Base-by-base conservation (phyloP, 2,888 invertebrate species). In the Loripinus fragilis region DNA sequence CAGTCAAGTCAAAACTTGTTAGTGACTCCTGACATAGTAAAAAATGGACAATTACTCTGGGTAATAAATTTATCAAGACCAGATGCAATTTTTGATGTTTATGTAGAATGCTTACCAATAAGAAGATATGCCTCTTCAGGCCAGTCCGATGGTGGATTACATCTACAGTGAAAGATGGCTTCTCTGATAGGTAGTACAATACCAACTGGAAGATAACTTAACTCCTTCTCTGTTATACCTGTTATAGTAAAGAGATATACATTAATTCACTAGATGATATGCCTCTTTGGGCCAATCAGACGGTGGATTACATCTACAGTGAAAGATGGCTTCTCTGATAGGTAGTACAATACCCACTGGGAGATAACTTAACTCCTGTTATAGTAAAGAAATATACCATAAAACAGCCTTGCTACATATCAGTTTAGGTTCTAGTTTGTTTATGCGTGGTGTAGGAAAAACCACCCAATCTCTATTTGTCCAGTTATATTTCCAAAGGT, bases 91-190 rank as follows among this genome's bases (percentile, higher is more conserved):
- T n/a, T n/a, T n/a, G n/a, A n/a, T n/a, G n/a, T n/a, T n/a, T n/a
- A n/a, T n/a, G n/a, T n/a, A n/a, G n/a, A n/a, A n/a, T n/a, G n/a
- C 83, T 80, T 81, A 92, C 93, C 96, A 50, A 97, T 95, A 45
- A 97, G 94, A 75, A 95, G 95, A 93, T 96, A 97, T 0, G 96
- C 96, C 33, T 95, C 95, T 30, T 95, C 94, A 0, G 96, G 95
- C 96, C 97, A 97, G 92, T 95, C 95, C 41, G 95, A 94, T 0
- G 96, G 96, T 0, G 97, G 97, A 76, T 95, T 95, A 87, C 95
- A 95, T 89, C 97, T 95, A 87, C 96, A 96, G 85, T 95, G 94
- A 93, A 96, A 95, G 81, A 97, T 95, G 23, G 96, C 95, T 91
- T 96, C 95, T 83, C 95, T 95, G 0, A 97, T 94, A 23, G 96